Percentiles rank a stretch among this genome's conserved stretches.
Evolutionary conservation across 1,140 invertebrate genomes (phyloP).

Genomic region (Pantala flavescens): DNA sequence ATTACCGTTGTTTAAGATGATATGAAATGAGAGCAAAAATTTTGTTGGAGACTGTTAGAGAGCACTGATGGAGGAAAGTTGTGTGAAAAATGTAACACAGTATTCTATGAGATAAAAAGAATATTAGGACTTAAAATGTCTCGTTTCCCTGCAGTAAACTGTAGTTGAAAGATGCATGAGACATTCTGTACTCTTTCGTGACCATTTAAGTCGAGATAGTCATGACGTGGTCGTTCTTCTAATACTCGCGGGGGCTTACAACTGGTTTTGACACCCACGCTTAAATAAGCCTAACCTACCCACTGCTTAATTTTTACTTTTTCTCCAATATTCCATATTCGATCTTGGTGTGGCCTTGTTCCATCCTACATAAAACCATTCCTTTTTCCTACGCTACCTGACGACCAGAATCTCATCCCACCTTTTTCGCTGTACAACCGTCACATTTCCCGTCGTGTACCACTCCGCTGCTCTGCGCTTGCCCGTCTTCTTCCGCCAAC

Average conservation of each 20-base stretch:
- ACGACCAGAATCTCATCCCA: neutral
- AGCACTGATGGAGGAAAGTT: too few species aligned
- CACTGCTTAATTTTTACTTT: neutral
- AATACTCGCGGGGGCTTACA: neutral
- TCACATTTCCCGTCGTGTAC: neutral
- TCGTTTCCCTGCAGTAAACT: too few species aligned
- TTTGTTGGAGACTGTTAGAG: too few species aligned
- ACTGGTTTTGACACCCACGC: neutral
- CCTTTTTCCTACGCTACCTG: neutral
- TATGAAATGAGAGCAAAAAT: too few species aligned
- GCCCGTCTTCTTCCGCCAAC: neutral
- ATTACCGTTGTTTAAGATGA: too few species aligned
- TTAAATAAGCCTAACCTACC: neutral
- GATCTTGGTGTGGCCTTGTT: neutral
- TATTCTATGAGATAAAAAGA: too few species aligned
- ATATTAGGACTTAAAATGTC: too few species aligned
- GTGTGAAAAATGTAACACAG: too few species aligned
- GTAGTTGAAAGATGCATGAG: too few species aligned
- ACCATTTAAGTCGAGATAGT: neutral
- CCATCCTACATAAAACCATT: neutral
- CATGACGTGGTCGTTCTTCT: neutral
- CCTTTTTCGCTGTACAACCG: neutral
- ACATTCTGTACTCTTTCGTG: neutral
- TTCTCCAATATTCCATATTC: neutral
- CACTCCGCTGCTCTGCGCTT: neutral